These are phyloP conservation scores for Varecia variegata DNA, from an alignment of 2,797 vertebrate genomes.

Conservation along the genomic window DNA sequence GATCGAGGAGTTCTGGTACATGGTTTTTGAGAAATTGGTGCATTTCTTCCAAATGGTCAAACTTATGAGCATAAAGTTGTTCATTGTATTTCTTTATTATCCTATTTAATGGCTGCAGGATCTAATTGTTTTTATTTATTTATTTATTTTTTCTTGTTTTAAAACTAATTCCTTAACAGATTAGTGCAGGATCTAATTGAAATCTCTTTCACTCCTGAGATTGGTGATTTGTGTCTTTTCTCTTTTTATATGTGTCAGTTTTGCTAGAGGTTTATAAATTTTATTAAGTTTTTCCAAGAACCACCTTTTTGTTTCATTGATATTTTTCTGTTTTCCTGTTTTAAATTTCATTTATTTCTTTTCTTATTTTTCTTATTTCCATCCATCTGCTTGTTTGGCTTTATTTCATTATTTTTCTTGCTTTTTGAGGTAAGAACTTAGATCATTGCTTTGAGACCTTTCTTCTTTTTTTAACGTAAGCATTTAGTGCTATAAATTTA, in stretches of 20 bases:
- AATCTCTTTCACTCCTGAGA: not conserved
- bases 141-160: too few relatives aligned
- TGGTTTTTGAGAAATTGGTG: constrained; percentile 4
- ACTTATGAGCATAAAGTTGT: not conserved
- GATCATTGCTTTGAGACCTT: not conserved
- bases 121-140: not conserved
- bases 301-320: not conserved
- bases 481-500: constrained; percentile 9
- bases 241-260: not conserved
- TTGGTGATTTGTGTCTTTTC: not conserved
- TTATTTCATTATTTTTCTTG: not conserved
- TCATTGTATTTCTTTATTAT: not conserved
- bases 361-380: not conserved
- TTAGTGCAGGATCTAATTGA: not conserved
- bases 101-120: not conserved
- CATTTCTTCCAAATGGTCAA: constrained; percentile 4
- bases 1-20: not conserved
- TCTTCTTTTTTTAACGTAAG: not conserved
- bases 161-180: too few relatives aligned
- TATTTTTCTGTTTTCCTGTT: not conserved
- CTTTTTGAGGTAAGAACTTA: not conserved
- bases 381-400: not conserved
- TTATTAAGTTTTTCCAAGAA: not conserved
- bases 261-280: constrained; percentile 14
- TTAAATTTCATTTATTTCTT: constrained; percentile 10